Evolutionary conservation across 2,888 invertebrate species (phyloP).

Genomic region (Phaedon cochleariae): DNA sequence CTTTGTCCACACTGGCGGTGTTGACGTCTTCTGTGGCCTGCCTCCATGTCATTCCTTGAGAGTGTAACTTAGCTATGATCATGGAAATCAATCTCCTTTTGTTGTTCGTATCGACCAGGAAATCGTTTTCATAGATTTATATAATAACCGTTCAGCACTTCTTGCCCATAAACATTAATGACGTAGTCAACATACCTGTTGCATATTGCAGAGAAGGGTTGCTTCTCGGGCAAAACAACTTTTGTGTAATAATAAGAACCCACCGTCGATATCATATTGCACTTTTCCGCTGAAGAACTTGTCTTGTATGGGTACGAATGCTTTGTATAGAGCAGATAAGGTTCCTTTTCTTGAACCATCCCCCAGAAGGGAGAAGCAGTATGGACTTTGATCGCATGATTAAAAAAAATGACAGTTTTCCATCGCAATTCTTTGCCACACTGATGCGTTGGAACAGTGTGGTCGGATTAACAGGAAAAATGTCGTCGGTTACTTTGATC

Average conservation of each 20-base stretch:
- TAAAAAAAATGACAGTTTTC: no score
- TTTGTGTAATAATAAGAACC: background rate
- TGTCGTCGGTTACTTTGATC: background rate
- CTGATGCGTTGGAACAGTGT: no score
- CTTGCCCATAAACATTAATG: background rate
- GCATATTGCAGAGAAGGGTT: background rate
- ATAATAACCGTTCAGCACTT: background rate
- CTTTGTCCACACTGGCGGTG: background rate
- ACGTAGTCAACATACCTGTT: background rate
- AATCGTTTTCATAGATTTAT: background rate
- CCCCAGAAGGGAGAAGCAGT: no score
- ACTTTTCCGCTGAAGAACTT: background rate
- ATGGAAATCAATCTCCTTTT: conserved; percentile 18
- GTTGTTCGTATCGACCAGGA: conserved; percentile 13
- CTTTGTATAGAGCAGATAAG: background rate
- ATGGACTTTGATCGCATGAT: no score
- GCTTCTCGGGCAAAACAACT: background rate
- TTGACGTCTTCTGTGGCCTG: background rate
- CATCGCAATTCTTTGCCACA: no score
- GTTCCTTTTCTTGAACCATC: background rate
- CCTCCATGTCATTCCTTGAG: no score
- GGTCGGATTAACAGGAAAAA: background rate
- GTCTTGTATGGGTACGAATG: background rate
- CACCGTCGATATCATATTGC: no score
- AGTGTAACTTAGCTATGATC: conserved; percentile 15